These are phyloP conservation scores for Gobionotothen gibberifrons DNA, from an alignment of 2,797 vertebrate genomes.

Conservation along the genomic window DNA sequence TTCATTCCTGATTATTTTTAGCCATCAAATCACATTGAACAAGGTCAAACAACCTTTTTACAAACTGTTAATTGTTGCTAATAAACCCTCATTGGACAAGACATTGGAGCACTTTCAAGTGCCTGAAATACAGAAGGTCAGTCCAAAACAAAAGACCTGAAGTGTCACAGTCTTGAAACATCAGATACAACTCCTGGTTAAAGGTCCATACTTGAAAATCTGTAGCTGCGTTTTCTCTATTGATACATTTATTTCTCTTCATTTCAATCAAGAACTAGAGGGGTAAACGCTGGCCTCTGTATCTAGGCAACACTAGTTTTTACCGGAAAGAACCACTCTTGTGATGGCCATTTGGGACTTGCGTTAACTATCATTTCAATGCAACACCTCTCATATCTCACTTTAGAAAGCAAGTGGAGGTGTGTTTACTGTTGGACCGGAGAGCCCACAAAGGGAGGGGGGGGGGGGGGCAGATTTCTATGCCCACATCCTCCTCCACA, in stretches of 20 bases:
- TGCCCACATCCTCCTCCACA: not conserved
- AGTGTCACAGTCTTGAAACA: not conserved
- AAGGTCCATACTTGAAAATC: not conserved
- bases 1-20: too few relatives aligned
- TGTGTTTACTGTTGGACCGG: constrained; percentile 25
- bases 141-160: not conserved
- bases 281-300: not conserved
- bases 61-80: not conserved
- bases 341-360: not conserved
- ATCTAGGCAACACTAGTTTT: not conserved
- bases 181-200: not conserved
- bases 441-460: not conserved
- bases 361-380: constrained; percentile 6
- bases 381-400: not conserved
- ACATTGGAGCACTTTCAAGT: not conserved
- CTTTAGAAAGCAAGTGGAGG: not conserved
- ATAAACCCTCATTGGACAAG: not conserved
- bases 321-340: not conserved
- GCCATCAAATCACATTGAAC: not conserved
- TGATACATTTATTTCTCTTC: not conserved
- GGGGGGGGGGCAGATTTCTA: not conserved
- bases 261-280: not conserved
- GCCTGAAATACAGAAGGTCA: not conserved
- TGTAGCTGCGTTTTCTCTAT: not conserved
- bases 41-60: not conserved